Base-by-base conservation (phyloP, 1,140 invertebrate species). In the Platyura marginata region DNA sequence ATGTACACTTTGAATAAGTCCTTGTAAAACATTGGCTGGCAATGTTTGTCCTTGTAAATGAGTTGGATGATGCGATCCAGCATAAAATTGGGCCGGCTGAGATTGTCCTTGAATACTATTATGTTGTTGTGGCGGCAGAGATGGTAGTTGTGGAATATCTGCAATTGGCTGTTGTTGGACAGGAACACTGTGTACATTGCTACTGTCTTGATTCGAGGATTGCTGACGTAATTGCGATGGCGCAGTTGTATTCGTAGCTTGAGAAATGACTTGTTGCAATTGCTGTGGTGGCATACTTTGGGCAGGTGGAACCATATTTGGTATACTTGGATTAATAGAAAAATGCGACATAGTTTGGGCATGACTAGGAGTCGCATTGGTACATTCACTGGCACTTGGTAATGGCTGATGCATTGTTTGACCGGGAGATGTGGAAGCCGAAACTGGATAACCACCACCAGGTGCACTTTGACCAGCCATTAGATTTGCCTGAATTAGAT, bases 221-320 rank as follows among this genome's bases (percentile, higher is more conserved):
- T 66, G 65, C 47, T 66, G 62, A 23, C 54, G 56, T 55, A 66
- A 61, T 42, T 64, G 64, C 41, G 59, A 55, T 48, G 61, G 65
- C 46, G 66, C 64, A 63, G 62, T 15, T 46, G 36, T n/a, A 64
- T 53, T 41, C 64, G 13, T 62, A 22, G 60, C 62, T 48, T 65
- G 64, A 5, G 64, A 58, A 46, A 70, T 63, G 16, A 66, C 65
- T 59, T 69, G 67, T 45, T 68, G 66, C 35, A 68, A 49, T 47
- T 70, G 69, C 47, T 68, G 66, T 44, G 67, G 64, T 21, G 68
- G 68, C 47, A 69, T 65, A 47, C 67, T 70, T 48, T 69, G 67
- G 38, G 67, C 46, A 19, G 46, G 43, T 29, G 62, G 43, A n/a
- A n/a, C n/a, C n/a, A n/a, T n/a, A 64, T 66, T 51, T 64, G 61